A percentile compares a stretch with the other conserved stretches of the same genome.
Evolutionary conservation across 2,113 vertebrate species (phyloP).

Genomic region (Ciconia boyciana): DNA sequence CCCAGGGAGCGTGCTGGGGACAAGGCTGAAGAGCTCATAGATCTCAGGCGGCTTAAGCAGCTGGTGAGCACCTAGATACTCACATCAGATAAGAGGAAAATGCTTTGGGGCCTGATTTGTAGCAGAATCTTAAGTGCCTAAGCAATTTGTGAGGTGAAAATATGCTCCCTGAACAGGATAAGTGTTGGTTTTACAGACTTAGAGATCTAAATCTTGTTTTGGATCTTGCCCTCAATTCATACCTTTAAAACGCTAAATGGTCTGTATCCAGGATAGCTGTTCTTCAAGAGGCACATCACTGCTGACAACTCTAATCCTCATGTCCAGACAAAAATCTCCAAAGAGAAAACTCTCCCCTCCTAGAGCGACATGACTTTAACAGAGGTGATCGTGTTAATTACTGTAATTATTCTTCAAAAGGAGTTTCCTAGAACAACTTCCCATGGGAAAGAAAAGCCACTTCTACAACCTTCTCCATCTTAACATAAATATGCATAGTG

Average conservation of each 20-base stretch:
- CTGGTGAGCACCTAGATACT: not conserved
- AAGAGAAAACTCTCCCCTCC: not conserved
- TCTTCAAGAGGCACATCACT: not conserved
- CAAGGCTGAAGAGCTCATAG: not conserved
- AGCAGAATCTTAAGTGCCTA: not conserved
- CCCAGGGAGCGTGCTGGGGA: not conserved
- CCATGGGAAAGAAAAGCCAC: not conserved
- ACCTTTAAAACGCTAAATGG: not conserved
- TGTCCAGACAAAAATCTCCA: conserved; percentile 4
- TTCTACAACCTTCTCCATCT: not conserved
- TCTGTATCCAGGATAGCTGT: not conserved
- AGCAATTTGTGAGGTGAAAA: not conserved
- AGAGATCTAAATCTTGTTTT: conserved; percentile 30
- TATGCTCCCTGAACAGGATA: not conserved
- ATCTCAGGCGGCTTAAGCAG: not conserved
- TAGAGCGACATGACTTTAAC: not conserved
- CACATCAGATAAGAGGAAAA: not conserved
- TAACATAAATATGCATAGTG: not conserved
- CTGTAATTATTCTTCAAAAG: conserved; percentile 19
- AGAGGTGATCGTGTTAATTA: not conserved
- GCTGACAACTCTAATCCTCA: conserved; percentile 29
- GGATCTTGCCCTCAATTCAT: not conserved
- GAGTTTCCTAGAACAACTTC: not conserved
- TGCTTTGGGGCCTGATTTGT: not conserved
- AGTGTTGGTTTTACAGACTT: not conserved